Evolutionary conservation across 2,797 vertebrate species (phyloP), one percentile per base, ranked within the genome.

Genomic region (Mus minutoides): DNA sequence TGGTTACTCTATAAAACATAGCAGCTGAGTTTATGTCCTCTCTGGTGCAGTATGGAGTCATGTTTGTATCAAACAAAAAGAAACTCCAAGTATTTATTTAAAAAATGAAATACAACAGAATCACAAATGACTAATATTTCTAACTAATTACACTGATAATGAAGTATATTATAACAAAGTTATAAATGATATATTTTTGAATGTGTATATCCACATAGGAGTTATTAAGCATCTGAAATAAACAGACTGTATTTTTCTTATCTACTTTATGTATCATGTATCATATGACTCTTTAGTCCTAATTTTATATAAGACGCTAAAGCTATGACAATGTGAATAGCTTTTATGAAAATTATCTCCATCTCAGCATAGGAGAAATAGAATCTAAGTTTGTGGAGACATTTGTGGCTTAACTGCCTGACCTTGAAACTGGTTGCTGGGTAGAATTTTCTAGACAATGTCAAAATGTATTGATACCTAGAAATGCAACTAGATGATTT

Each of bases 1-100:
- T 94, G 52, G 31, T 89, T 69, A 67, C 62, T 62, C 78, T 49
- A 97, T 97, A 96, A 98, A 96, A 86, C 62, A 97, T 4, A 86
- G 64, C 8, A 80, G 5, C 22, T 75, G 22, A 52, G 94, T 97
- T 96, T 97, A 83, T 34, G 92, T 94, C 31, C 60, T 60, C 11
- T 93, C 49, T 87, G 52, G 14, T 46, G 76, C 4, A 2, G 34
- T 90, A 82, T 95, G 62, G 67, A 97, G 56, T 95, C 29, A 67
- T 69, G 84, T 91, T 75, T 95, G 29, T 79, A 90, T 92, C 54
- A 90, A 40, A 22, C 6, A 82, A 84, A 96, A 90, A 9, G 16
- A 87, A 93, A 14, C 79, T 56, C 43, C 73, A 94, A 75, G 2
- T 90, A 95, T 95, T 95, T 96, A 54, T 89, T 86, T 93, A 94